Percentiles rank a stretch among this genome's conserved stretches.
Evolutionary conservation across 2,888 invertebrate genomes (phyloP).

Genomic region (Leptogaster cylindrica): DNA sequence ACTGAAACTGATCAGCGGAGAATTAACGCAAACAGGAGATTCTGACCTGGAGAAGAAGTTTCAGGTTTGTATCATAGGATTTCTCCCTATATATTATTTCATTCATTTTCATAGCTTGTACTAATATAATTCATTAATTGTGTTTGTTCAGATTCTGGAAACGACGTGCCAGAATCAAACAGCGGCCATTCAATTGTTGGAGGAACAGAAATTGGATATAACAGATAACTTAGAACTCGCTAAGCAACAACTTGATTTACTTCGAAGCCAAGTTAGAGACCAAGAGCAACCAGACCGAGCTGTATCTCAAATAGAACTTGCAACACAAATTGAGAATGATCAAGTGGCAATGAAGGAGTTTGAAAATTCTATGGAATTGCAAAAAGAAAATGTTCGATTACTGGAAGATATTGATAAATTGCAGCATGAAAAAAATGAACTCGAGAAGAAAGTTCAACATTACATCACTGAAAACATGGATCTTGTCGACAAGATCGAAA

Average conservation of each 20-base stretch:
- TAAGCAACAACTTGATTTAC: constrained; percentile 69
- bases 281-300: constrained; percentile 73
- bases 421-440: constrained; percentile 67
- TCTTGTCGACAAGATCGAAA: constrained; percentile 73
- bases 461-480: constrained; percentile 78
- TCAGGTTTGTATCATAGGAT: too few relatives aligned
- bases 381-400: constrained; percentile 66
- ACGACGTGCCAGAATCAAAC: constrained; percentile 54
- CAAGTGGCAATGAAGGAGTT: constrained; percentile 59
- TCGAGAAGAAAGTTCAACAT: constrained; percentile 69
- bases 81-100: too few relatives aligned
- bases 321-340: constrained; percentile 73
- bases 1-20: constrained; percentile 64
- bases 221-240: constrained; percentile 68
- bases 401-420: constrained; percentile 66
- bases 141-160: constrained; percentile 49
- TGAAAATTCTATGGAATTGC: constrained; percentile 63
- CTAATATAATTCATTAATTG: too few relatives aligned
- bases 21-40: constrained; percentile 68
- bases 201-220: constrained; percentile 73
- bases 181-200: constrained; percentile 59
- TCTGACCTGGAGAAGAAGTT: constrained; percentile 53
- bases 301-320: constrained; percentile 78
- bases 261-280: constrained; percentile 69
- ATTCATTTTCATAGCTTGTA: too few relatives aligned